phyloP scores from a whole-genome alignment of 2,888 invertebrate species.

The Rhynchonema sp. region DNA sequence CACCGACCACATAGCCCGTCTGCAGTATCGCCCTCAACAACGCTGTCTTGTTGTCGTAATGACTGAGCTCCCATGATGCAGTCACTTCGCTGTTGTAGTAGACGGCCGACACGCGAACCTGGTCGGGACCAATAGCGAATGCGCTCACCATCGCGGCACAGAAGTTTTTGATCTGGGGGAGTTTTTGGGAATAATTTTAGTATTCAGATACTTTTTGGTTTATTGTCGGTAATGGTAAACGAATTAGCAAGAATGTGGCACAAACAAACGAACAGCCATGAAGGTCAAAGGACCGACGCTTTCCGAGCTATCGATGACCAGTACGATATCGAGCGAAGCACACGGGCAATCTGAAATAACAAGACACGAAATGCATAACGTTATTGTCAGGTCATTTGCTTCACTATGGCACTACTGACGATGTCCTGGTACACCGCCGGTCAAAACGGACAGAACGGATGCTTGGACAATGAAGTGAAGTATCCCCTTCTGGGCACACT shows the following conservation, averaged over 20 bases:
- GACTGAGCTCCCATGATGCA: background rate
- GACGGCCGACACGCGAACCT: background rate
- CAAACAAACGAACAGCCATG: background rate
- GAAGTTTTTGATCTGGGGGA: background rate
- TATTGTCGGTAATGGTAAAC: too few species aligned
- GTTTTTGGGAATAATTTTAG: too few species aligned
- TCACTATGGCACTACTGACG: too few species aligned
- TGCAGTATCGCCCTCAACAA: background rate
- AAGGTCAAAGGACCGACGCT: background rate
- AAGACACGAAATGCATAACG: too few species aligned
- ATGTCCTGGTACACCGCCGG: too few species aligned
- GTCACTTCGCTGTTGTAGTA: background rate
- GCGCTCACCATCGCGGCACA: background rate
- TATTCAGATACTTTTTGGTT: too few species aligned
- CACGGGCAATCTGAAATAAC: background rate
- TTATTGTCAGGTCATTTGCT: too few species aligned
- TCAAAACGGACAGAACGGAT: too few species aligned
- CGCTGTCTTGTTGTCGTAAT: background rate
- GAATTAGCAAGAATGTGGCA: too few species aligned
- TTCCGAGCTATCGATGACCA: background rate
- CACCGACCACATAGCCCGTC: background rate
- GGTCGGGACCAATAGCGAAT: background rate
- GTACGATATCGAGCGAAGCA: background rate
- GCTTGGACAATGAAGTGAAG: too few species aligned
- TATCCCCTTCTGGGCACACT: too few species aligned